A percentile compares a stretch with the other conserved stretches of the same genome.
Evolutionary conservation across 2,888 invertebrate species (phyloP).

Genomic region (Pseudolycoriella hygida): DNA sequence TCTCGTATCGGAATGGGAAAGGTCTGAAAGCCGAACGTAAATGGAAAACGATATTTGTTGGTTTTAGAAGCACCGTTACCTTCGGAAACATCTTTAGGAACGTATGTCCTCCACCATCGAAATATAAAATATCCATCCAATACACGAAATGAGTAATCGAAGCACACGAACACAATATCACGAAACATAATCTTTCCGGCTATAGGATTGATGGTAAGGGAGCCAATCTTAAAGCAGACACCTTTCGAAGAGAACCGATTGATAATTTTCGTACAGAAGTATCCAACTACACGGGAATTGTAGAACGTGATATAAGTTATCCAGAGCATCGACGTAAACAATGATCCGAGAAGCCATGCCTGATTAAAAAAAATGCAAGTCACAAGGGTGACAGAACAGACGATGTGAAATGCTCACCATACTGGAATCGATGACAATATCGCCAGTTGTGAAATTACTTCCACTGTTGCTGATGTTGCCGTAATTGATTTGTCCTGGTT

Average conservation of each 20-base stretch:
- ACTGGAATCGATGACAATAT: conserved; percentile 62
- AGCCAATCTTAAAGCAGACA: conserved; percentile 82
- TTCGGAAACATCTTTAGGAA: conserved; percentile 88
- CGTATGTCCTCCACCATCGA: conserved; percentile 93
- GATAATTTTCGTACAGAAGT: conserved; percentile 71
- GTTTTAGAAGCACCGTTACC: not conserved
- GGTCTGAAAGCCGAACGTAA: conserved; percentile 35
- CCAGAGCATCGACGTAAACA: conserved; percentile 74
- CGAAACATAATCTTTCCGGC: conserved; percentile 98
- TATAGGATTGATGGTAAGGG: conserved; percentile 84
- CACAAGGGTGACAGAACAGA: not conserved
- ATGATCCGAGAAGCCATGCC: conserved; percentile 58
- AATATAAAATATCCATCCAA: conserved; percentile 97
- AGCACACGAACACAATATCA: conserved; percentile 83
- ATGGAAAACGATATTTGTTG: no score
- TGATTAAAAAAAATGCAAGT: conserved; percentile 13
- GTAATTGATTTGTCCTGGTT: conserved; percentile 38
- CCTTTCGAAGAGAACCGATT: conserved; percentile 74
- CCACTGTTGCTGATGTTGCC: conserved; percentile 16
- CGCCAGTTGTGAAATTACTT: conserved; percentile 41
- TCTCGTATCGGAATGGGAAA: conserved; percentile 87
- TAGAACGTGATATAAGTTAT: conserved; percentile 89
- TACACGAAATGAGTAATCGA: conserved; percentile 80
- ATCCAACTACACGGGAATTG: conserved; percentile 81
- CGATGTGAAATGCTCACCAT: conserved; percentile 29